Percentiles rank a stretch among this genome's conserved stretches.
Evolutionary conservation across 2,888 invertebrate genomes (phyloP).

Genomic region (Saturnia pavonia): DNA sequence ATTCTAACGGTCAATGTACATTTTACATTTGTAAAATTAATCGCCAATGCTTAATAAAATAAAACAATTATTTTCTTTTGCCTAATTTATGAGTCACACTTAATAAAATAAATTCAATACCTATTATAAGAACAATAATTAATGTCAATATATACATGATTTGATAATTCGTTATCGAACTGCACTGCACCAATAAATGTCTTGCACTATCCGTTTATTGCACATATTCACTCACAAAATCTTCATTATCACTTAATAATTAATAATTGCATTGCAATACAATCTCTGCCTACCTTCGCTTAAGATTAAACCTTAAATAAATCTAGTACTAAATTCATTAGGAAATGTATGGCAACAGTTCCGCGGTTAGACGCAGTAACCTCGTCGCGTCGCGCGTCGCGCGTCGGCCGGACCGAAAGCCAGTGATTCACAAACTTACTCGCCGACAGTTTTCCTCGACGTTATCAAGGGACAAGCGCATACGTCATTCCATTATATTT

Average conservation of each 20-base stretch:
- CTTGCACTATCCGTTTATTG: background rate
- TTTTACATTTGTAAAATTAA: no score
- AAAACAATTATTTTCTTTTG: no score
- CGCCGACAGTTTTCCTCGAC: constrained; percentile 25
- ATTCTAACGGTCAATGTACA: no score
- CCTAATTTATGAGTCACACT: background rate
- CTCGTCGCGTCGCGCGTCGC: no score
- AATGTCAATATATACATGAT: background rate
- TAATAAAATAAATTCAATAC: background rate
- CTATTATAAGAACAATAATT: background rate
- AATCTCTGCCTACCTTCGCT: background rate
- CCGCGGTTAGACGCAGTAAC: background rate
- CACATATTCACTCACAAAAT: background rate
- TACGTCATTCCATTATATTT: constrained; percentile 3
- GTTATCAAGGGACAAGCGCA: constrained; percentile 7
- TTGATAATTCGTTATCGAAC: background rate
- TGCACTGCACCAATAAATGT: background rate
- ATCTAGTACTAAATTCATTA: background rate
- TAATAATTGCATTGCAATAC: background rate
- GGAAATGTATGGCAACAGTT: background rate
- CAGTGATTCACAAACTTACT: constrained; percentile 45
- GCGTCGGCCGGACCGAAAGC: constrained; percentile 25
- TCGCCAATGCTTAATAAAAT: no score
- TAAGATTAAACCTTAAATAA: background rate
- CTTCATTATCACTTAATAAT: background rate